phyloP scores from a whole-genome alignment of 2,113 vertebrate species.

The rat (Rattus norvegicus) region DNA sequence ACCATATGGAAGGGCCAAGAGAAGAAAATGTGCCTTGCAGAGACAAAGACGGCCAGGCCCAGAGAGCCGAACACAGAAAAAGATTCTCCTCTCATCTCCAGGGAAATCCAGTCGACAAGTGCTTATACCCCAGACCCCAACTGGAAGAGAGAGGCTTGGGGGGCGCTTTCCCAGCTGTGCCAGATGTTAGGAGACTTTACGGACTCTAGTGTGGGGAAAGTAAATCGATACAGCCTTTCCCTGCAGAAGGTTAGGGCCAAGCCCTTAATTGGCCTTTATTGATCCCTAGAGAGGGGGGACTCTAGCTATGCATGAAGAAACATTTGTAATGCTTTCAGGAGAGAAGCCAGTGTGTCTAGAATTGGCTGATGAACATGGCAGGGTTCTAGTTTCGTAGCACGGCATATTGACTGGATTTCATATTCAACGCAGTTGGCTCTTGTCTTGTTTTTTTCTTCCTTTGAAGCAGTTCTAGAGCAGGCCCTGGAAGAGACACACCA shows the following conservation, averaged over 20 bases:
- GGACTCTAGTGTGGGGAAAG: not conserved
- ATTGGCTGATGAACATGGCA: not conserved
- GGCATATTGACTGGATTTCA: not conserved
- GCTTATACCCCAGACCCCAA: not conserved
- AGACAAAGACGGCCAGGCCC: not conserved
- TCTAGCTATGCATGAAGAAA: not conserved
- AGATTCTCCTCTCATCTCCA: not conserved
- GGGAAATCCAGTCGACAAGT: not conserved
- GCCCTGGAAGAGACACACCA: not conserved
- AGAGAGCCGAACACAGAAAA: constrained; percentile 35
- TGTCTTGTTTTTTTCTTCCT: not conserved
- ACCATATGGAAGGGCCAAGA: not conserved
- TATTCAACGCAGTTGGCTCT: not conserved
- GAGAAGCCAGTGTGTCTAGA: not conserved
- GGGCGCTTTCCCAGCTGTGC: not conserved
- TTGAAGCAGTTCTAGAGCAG: not conserved
- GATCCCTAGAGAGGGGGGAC: not conserved
- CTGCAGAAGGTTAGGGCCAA: not conserved
- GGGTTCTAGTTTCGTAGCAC: not conserved
- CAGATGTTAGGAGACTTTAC: constrained; percentile 29
- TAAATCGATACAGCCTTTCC: constrained; percentile 14
- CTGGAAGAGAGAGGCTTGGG: not conserved
- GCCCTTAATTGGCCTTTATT: not conserved
- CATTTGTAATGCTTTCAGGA: not conserved
- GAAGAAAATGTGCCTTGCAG: not conserved